phyloP scores from a whole-genome alignment of 2,797 vertebrate genomes.

The Enteromius afrohamiltoni region DNA sequence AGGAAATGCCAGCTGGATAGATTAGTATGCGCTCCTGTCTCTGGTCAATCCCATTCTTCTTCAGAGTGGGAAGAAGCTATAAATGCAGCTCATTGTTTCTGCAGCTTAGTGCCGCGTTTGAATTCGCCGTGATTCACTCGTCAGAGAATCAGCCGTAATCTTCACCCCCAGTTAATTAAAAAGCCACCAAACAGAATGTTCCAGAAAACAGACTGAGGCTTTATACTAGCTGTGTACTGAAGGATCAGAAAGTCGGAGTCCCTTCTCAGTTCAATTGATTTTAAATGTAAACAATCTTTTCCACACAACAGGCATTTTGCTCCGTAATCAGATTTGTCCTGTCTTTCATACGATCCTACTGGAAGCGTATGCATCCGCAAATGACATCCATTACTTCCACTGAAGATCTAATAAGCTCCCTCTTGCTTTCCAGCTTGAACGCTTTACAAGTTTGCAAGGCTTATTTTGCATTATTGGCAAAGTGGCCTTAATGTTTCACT shows the following conservation, averaged over 20 bases:
- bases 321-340: constrained; percentile 73
- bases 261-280: constrained; percentile 75
- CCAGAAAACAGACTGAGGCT: constrained; percentile 67
- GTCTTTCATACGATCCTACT: constrained; percentile 66
- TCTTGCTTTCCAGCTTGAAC: constrained; percentile 59
- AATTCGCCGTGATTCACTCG: constrained; percentile 72
- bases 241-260: constrained; percentile 61
- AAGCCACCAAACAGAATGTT: constrained; percentile 72
- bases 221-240: constrained; percentile 68
- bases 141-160: constrained; percentile 75
- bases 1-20: constrained; percentile 71
- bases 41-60: constrained; percentile 69
- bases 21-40: constrained; percentile 70
- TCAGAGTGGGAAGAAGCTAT: constrained; percentile 64
- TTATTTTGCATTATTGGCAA: constrained; percentile 39
- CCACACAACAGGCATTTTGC: constrained; percentile 77
- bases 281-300: constrained; percentile 73
- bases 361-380: constrained; percentile 69
- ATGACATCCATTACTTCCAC: constrained; percentile 77
- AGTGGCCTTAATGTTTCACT: constrained; percentile 46
- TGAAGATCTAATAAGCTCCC: constrained; percentile 74
- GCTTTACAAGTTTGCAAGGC: constrained; percentile 35
- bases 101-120: constrained; percentile 69
- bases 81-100: constrained; percentile 74
- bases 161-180: constrained; percentile 81